These are phyloP conservation scores for Ciconia maguari DNA, from an alignment of 2,113 vertebrate genomes.

Conservation along the genomic window DNA sequence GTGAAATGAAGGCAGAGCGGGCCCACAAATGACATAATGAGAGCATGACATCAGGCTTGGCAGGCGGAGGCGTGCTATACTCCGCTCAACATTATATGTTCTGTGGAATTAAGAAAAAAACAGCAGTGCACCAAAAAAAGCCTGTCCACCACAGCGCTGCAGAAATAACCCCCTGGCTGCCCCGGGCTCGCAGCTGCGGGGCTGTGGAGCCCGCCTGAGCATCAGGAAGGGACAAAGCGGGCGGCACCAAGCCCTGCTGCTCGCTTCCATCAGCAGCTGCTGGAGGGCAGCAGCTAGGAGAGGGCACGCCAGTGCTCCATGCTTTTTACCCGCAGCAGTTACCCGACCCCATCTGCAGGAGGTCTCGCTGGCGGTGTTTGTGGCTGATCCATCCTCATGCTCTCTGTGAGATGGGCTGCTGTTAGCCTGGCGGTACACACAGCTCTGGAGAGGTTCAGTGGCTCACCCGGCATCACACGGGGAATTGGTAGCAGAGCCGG, in stretches of 20 bases:
- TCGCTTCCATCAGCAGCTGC: neutral
- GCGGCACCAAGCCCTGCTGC: neutral
- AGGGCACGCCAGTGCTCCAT: rapidly evolving
- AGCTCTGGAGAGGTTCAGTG: neutral
- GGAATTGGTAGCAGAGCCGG: neutral
- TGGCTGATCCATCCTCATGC: neutral
- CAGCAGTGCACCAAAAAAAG: neutral
- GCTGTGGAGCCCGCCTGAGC: neutral
- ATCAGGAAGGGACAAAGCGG: rapidly evolving
- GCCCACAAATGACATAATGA: slow-evolving; percentile 65
- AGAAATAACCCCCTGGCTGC: neutral
- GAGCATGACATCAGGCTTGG: slow-evolving; percentile 70
- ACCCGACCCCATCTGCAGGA: rapidly evolving
- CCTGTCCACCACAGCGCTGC: neutral
- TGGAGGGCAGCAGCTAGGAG: neutral
- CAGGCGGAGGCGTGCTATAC: neutral
- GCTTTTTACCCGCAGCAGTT: neutral
- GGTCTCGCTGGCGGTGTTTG: neutral
- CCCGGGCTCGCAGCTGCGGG: neutral
- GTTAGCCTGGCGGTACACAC: rapidly evolving
- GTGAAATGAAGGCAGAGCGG: slow-evolving; percentile 24
- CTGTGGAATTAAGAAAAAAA: neutral
- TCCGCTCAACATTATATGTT: neutral
- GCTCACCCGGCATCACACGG: neutral
- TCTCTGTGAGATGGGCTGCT: rapidly evolving